Conservation (phyloP, 2,113 vertebrate species). For the Carassius carassius region DNA sequence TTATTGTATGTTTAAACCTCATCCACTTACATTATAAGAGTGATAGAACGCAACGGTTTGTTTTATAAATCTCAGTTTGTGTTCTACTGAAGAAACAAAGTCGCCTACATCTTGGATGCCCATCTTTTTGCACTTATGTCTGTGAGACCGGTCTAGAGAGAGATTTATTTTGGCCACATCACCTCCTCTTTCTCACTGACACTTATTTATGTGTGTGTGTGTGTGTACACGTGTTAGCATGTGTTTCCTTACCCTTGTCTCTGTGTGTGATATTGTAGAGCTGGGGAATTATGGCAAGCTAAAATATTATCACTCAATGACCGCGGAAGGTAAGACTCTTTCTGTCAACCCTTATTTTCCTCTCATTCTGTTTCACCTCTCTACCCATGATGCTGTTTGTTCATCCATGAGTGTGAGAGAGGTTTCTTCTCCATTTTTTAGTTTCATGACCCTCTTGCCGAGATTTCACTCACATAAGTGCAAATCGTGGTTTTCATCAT, state of each 20-base stretch:
- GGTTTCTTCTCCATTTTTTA: no score
- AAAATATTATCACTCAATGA: constrained; percentile 63
- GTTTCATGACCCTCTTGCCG: constrained; percentile 65
- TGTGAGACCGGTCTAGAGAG: constrained; percentile 16
- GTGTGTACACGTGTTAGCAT: constrained; percentile 37
- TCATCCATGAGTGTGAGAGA: constrained; percentile 17
- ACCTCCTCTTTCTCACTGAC: constrained; percentile 54
- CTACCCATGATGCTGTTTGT: constrained; percentile 18
- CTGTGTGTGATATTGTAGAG: constrained; percentile 57
- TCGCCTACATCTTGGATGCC: no score
- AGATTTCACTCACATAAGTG: constrained; percentile 79
- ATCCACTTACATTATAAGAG: no score
- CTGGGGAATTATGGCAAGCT: constrained; percentile 61
- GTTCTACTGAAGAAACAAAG: no score
- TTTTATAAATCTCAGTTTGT: no score
- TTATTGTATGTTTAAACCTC: no score
- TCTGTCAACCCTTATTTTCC: constrained; percentile 45
- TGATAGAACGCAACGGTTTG: no score
- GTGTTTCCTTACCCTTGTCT: constrained; percentile 53
- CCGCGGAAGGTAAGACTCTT: constrained; percentile 55
- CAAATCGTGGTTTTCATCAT: constrained; percentile 70
- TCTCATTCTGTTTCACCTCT: constrained; percentile 7
- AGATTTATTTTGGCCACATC: constrained; percentile 3
- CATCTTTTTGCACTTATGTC: constrained; percentile 46
- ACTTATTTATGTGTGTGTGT: neutral